phyloP scores from a whole-genome alignment of 2,797 vertebrate species.

The Delichon dasypus region DNA sequence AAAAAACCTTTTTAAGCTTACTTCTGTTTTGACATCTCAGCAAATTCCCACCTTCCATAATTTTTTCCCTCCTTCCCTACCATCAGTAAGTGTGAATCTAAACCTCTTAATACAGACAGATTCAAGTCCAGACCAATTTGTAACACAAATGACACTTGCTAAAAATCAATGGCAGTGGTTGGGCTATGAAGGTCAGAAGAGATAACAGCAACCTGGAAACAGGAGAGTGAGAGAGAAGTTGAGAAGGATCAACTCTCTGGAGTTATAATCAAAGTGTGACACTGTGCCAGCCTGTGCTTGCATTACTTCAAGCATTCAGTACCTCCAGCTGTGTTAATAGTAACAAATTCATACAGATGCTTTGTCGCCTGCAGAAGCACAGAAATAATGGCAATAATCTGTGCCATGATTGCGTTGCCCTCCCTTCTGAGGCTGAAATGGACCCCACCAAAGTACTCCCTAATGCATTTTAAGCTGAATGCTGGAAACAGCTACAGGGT shows the following conservation, averaged over 20 bases:
- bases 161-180: slow-evolving; percentile 67
- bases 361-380: neutral
- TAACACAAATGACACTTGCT: slow-evolving; percentile 62
- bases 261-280: slow-evolving; percentile 22
- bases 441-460: neutral
- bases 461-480: neutral
- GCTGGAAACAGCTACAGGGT: neutral
- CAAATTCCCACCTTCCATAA: slow-evolving; percentile 20
- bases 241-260: slow-evolving; percentile 30
- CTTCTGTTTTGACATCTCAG: slow-evolving; percentile 47
- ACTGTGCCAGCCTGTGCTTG: slow-evolving; percentile 1
- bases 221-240: slow-evolving; percentile 7
- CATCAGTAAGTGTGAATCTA: slow-evolving; percentile 59
- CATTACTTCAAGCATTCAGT: neutral
- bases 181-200: slow-evolving; percentile 58
- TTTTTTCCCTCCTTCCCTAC: slow-evolving; percentile 10
- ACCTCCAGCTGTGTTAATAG: slow-evolving; percentile 25
- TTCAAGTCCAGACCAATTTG: slow-evolving; percentile 62
- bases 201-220: slow-evolving; percentile 51
- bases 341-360: slow-evolving; percentile 15
- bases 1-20: slow-evolving; percentile 49
- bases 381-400: slow-evolving; percentile 26
- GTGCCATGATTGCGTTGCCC: neutral
- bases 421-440: neutral
- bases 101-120: slow-evolving; percentile 60